Conservation (phyloP, 2,113 vertebrate genomes). For the Terrapene triunguis region DNA sequence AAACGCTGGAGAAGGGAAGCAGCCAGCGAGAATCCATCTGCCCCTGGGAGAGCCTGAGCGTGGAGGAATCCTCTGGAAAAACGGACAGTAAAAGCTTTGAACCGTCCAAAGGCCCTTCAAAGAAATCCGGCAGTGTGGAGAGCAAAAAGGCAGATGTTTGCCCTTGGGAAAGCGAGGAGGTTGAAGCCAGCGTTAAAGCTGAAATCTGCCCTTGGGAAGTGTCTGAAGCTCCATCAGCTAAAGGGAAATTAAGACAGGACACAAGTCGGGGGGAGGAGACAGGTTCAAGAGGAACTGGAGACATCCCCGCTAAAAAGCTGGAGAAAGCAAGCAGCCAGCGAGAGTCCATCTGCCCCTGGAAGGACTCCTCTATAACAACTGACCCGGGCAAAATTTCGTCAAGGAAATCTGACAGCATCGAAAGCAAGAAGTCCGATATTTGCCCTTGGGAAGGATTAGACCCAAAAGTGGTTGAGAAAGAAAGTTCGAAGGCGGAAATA, state of each 20-base stretch:
- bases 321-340: background rate
- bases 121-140: background rate
- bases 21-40: background rate
- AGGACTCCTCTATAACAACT: background rate
- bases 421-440: slow-evolving; percentile 13
- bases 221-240: background rate
- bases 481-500: slow-evolving; percentile 49
- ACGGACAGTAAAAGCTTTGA: accelerated
- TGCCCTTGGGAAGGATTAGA: slow-evolving; percentile 76
- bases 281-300: background rate
- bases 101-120: background rate
- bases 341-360: slow-evolving; percentile 19
- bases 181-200: slow-evolving; percentile 30
- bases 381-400: background rate
- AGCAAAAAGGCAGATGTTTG: slow-evolving; percentile 62
- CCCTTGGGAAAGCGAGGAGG: slow-evolving; percentile 63
- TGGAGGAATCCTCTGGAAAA: background rate
- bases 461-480: background rate
- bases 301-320: background rate
- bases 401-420: background rate
- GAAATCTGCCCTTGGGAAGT: slow-evolving; percentile 78
- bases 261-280: background rate
- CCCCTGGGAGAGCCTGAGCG: background rate
- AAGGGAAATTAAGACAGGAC: background rate
- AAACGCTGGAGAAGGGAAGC: slow-evolving; percentile 18